Evolutionary conservation across 2,113 vertebrate genomes (phyloP).

Genomic region (Macroglossus sobrinus): DNA sequence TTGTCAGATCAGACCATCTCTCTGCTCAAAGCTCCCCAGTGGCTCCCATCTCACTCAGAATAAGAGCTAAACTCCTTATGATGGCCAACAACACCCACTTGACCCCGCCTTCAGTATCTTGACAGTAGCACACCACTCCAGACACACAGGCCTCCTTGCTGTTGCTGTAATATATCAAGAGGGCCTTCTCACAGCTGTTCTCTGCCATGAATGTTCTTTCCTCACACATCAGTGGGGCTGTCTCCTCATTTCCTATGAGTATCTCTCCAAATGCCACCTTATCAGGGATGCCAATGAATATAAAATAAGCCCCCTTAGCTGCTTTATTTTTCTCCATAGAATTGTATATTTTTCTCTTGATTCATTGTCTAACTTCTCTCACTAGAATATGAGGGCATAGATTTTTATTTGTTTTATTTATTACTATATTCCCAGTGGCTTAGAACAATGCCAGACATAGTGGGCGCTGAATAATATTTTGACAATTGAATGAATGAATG

Average conservation of each 20-base stretch:
- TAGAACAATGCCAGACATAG: not conserved
- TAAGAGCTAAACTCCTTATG: not conserved
- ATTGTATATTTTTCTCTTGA: not conserved
- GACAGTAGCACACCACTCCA: too few species aligned
- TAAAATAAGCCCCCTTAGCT: not conserved
- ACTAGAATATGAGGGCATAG: not conserved
- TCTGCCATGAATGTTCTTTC: not conserved
- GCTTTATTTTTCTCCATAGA: not conserved
- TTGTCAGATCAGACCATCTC: not conserved
- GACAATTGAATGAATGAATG: not conserved
- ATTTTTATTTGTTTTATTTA: not conserved
- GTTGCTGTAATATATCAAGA: not conserved
- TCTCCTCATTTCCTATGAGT: not conserved
- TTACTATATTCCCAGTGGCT: not conserved
- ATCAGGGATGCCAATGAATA: not conserved
- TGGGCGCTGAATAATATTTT: not conserved
- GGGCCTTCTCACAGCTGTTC: not conserved
- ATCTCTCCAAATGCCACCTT: not conserved
- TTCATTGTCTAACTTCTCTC: not conserved
- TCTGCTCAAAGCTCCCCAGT: not conserved
- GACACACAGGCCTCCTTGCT: not conserved
- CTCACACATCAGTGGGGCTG: not conserved
- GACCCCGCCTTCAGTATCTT: fast-evolving
- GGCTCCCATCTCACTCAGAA: not conserved
- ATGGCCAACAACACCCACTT: too few species aligned